These are phyloP conservation scores for Nomia melanderi DNA, from an alignment of 1,140 invertebrate genomes.

Conservation along the genomic window DNA sequence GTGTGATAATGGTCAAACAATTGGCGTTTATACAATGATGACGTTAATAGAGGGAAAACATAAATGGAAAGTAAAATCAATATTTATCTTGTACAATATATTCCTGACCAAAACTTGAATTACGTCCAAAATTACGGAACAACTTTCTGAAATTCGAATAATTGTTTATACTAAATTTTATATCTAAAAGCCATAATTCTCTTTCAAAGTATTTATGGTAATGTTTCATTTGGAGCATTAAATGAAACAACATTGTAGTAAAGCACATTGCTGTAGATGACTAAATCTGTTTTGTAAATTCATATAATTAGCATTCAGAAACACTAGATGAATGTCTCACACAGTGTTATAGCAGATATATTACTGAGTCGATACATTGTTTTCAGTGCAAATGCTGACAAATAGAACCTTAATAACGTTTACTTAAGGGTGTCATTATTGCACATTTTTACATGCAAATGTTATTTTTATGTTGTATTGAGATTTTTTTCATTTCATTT, in stretches of 20 bases:
- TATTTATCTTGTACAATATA: constrained; percentile 24
- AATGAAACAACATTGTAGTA: constrained; percentile 1
- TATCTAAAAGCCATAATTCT: background rate
- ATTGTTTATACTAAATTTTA: constrained; percentile 48
- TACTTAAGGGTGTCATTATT: constrained; percentile 69
- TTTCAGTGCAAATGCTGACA: constrained; percentile 52
- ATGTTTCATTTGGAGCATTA: constrained; percentile 10
- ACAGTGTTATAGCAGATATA: background rate
- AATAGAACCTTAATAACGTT: constrained; percentile 68
- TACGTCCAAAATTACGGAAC: constrained; percentile 35
- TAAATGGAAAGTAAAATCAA: constrained; percentile 24
- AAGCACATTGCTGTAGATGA: constrained; percentile 18
- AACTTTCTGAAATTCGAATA: constrained; percentile 34
- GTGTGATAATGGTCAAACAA: constrained; percentile 1
- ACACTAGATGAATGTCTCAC: background rate
- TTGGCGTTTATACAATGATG: constrained; percentile 2
- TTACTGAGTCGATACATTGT: constrained; percentile 35
- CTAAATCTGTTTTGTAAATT: constrained; percentile 27
- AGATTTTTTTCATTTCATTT: constrained; percentile 20
- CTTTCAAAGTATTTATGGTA: background rate
- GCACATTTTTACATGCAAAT: constrained; percentile 67
- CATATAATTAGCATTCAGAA: background rate
- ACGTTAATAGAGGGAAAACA: constrained; percentile 10
- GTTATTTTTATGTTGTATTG: constrained; percentile 25
- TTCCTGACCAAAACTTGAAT: constrained; percentile 36